Evolutionary conservation across 2,888 invertebrate species (phyloP).

Genomic region (Tanytarsus gracilentus): DNA sequence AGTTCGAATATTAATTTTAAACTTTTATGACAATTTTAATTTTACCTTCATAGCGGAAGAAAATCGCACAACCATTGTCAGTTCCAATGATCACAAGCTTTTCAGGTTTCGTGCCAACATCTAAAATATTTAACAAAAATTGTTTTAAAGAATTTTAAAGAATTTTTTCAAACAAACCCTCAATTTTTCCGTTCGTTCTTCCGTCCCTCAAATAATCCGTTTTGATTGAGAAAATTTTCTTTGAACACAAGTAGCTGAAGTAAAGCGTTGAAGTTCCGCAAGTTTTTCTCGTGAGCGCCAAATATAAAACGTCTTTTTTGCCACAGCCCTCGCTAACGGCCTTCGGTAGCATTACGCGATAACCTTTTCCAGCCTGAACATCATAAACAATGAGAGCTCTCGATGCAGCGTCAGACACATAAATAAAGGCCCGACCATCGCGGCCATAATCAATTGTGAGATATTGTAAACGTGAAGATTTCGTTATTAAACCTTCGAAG

Average conservation of each 20-base stretch:
- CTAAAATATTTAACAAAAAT: conserved; percentile 33
- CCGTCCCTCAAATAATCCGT: conserved; percentile 54
- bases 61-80: conserved; percentile 51
- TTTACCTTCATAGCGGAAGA: conserved; percentile 52
- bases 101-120: conserved; percentile 50
- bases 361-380: conserved; percentile 51
- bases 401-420: conserved; percentile 60
- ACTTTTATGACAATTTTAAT: background rate
- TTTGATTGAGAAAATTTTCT: conserved; percentile 53
- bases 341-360: conserved; percentile 54
- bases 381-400: conserved; percentile 61
- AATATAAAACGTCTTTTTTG: conserved; percentile 55
- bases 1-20: background rate
- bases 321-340: conserved; percentile 46
- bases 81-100: conserved; percentile 54
- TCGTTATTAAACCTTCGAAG: conserved; percentile 49
- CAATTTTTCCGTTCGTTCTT: conserved; percentile 46
- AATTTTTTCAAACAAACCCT: conserved; percentile 35
- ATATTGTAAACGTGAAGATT: conserved; percentile 58
- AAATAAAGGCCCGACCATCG: conserved; percentile 52
- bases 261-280: conserved; percentile 51
- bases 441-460: conserved; percentile 56
- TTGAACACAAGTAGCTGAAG: conserved; percentile 56
- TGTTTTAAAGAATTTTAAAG: background rate
- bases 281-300: conserved; percentile 51